Evolutionary conservation across 1,140 invertebrate species (phyloP).

Genomic region (Drosophila tani): DNA sequence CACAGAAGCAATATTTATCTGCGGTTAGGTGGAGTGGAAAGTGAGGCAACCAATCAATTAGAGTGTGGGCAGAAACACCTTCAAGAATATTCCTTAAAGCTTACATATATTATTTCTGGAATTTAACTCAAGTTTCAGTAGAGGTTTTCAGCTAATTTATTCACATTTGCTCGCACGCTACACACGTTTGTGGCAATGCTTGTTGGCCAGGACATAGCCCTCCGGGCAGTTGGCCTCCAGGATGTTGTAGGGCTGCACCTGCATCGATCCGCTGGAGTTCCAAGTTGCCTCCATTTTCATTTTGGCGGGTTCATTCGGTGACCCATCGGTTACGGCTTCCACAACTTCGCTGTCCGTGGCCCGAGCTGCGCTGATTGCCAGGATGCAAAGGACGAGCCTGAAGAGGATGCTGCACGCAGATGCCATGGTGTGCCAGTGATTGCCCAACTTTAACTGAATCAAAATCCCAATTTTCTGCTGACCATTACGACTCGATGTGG

Average conservation of each 20-base stretch:
- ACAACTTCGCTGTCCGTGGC: slow-evolving; percentile 65
- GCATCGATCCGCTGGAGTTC: slow-evolving; percentile 32
- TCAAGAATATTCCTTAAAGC: background rate
- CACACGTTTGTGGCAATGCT: slow-evolving; percentile 73
- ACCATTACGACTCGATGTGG: slow-evolving; percentile 15
- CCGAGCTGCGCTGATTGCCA: slow-evolving; percentile 17
- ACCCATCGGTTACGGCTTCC: slow-evolving; percentile 30
- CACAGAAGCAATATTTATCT: slow-evolving; percentile 14
- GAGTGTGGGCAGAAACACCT: background rate
- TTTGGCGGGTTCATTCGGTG: background rate
- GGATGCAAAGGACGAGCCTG: slow-evolving; percentile 9
- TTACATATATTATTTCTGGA: too few species aligned
- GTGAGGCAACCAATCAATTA: slow-evolving; percentile 2
- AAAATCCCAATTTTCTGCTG: slow-evolving; percentile 25
- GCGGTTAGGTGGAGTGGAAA: background rate
- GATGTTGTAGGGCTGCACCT: slow-evolving; percentile 74
- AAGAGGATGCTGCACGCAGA: background rate
- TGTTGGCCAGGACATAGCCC: slow-evolving; percentile 73
- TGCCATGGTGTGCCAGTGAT: slow-evolving; percentile 16
- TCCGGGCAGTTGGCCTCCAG: slow-evolving; percentile 67
- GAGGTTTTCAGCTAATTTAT: slow-evolving; percentile 11
- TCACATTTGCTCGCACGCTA: slow-evolving; percentile 13
- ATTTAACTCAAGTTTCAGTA: background rate
- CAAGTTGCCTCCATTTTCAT: slow-evolving; percentile 10
- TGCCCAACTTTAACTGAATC: slow-evolving; percentile 42